Evolutionary conservation across 2,113 vertebrate genomes (phyloP).

Genomic region (Henicopernis longicauda): DNA sequence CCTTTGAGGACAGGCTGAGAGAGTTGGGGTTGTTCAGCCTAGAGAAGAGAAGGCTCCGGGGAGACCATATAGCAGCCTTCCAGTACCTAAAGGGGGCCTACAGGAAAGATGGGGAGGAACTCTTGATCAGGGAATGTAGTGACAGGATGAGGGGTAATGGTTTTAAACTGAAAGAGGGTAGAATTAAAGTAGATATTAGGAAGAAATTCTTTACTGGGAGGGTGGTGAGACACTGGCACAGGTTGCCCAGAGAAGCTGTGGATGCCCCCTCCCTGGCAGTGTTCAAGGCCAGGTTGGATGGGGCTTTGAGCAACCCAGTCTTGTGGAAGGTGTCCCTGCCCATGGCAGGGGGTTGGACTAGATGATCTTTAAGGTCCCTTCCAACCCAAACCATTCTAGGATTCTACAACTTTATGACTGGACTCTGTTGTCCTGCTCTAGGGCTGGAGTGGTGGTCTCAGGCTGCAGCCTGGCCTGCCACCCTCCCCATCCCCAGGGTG

Average conservation of each 20-base stretch:
- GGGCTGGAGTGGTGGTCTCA: neutral
- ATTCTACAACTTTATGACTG: neutral
- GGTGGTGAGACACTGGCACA: neutral
- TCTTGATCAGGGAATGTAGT: no score
- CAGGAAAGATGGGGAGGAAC: neutral
- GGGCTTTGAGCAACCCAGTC: neutral
- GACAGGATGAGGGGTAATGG: no score
- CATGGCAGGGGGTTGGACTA: neutral
- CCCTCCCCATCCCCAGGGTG: no score
- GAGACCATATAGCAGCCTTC: no score
- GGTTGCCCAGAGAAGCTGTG: neutral
- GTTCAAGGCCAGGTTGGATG: neutral
- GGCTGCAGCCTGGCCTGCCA: neutral
- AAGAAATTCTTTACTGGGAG: neutral
- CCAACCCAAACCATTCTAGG: neutral
- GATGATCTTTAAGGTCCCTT: neutral
- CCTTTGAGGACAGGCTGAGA: neutral
- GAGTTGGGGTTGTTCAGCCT: neutral
- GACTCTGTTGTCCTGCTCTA: neutral
- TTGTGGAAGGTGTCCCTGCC: neutral
- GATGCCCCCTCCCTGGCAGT: neutral
- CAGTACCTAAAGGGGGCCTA: neutral
- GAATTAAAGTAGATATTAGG: neutral
- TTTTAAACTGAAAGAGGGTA: neutral
- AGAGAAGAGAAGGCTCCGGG: no score